Evolutionary conservation across 2,797 vertebrate species (phyloP), one percentile per base, ranked within the genome.

Genomic region (Myotis daubentonii): DNA sequence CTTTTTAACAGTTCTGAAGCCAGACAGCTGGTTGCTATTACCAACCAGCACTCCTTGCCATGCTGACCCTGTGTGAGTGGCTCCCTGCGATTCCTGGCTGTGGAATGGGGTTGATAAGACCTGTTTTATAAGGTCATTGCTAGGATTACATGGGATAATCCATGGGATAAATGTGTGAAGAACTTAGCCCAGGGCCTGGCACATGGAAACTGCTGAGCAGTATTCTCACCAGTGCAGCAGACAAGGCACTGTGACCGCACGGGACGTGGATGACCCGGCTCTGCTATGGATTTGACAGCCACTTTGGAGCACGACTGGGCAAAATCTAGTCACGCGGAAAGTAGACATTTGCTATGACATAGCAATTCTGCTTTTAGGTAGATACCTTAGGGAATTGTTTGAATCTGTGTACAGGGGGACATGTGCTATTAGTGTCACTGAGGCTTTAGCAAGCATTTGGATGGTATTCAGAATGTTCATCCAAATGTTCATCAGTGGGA

Each of bases 91-190:
- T 57, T 89, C 36, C 71, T 76, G 19, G 66, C 91, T 94, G 85
- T 44, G 60, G 89, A 80, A 81, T 85, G 76, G 71, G 79, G 71
- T 80, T 80, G 79, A 86, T 91, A 93, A 79, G 51, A 28, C 5
- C 83, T 83, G 41, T 47, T 93, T 96, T 90, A 65, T 70, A 94
- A 82, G 33, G 79, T 91, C 60, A 47, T n/a, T 83, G 16, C 53
- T 89, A 71, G 66, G 47, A 94, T 89, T 92, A 66, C 87, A n/a
- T 70, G 19, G 62, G 66, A 49, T 68, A 57, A 41, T 88, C 62
- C 85, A 55, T 49, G 20, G 23, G 49, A 65, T 89, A 47, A n/a
- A 57, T 33, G 36, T 86, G 33, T 71, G 49, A 83, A 82, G 76
- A 81, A 62, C 85, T 80, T 70, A 94, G 47, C n/a, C 57, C 47